Conservation (phyloP, 2,113 vertebrate genomes). For the Hipposideros armiger region DNA sequence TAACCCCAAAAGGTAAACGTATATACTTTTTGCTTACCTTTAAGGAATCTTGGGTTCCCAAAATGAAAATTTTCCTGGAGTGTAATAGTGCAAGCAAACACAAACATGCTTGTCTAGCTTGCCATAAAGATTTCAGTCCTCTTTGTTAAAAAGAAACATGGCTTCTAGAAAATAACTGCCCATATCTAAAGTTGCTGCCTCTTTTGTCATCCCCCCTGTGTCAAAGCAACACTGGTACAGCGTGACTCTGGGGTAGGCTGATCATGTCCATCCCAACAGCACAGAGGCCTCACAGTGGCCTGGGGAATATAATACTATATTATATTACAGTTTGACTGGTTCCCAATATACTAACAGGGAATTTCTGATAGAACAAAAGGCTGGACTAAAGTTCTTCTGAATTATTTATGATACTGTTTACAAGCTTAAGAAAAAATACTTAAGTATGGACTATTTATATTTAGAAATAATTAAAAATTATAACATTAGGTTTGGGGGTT, state of each 20-base stretch:
- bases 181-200: neutral
- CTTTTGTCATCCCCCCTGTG: neutral
- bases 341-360: neutral
- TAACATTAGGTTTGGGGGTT: neutral
- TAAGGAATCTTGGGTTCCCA: neutral
- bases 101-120: conserved; percentile 32
- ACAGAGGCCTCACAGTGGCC: neutral
- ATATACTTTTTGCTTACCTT: neutral
- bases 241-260: neutral
- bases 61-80: conserved; percentile 36
- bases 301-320: neutral
- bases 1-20: neutral
- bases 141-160: conserved; percentile 43
- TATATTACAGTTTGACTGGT: neutral
- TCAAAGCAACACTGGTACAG: neutral
- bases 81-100: neutral
- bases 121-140: neutral
- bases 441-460: neutral
- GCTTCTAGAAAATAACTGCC: conserved; percentile 1
- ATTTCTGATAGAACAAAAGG: conserved; percentile 48
- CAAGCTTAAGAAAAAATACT: conserved; percentile 28
- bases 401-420: neutral
- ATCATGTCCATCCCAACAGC: neutral
- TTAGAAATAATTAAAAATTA: conserved; percentile 53
- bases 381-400: neutral